phyloP scores from a whole-genome alignment of 2,113 vertebrate species.

The Brachyistius frenatus region DNA sequence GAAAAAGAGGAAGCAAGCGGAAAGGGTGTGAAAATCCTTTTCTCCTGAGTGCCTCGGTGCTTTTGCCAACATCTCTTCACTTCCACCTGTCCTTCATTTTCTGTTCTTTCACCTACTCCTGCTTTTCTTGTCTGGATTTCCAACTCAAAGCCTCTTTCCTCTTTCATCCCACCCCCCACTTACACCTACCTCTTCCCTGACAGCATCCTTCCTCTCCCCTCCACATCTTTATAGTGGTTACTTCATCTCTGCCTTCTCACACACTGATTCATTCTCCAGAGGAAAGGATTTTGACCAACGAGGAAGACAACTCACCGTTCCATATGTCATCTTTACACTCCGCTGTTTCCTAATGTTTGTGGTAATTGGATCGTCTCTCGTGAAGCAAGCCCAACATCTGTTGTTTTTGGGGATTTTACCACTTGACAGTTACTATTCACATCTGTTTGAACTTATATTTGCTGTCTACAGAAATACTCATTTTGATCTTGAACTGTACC shows the following conservation, averaged over 20 bases:
- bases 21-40: conserved; percentile 16
- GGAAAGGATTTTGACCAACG: conserved; percentile 25
- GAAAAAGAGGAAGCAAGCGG: not conserved
- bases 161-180: not conserved
- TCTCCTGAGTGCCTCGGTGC: conserved; percentile 24
- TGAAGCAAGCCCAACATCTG: conserved; percentile 52
- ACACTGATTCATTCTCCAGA: conserved; percentile 30
- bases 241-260: conserved; percentile 35
- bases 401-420: conserved; percentile 40
- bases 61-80: conserved; percentile 33
- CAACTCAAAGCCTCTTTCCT: not conserved
- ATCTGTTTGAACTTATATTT: conserved; percentile 33
- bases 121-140: conserved; percentile 5
- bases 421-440: not conserved
- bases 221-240: conserved; percentile 24
- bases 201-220: conserved; percentile 3
- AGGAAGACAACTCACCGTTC: conserved; percentile 20
- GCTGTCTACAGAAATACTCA: not conserved
- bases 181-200: conserved; percentile 10
- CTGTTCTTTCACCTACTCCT: not conserved
- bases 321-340: conserved; percentile 52
- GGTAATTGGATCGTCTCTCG: conserved; percentile 53
- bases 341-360: conserved; percentile 32
- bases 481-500: conserved; percentile 2
- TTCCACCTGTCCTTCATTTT: conserved; percentile 10